Conservation (phyloP, 2,888 invertebrate genomes). For the Amblyjoppa fuscipennis region DNA sequence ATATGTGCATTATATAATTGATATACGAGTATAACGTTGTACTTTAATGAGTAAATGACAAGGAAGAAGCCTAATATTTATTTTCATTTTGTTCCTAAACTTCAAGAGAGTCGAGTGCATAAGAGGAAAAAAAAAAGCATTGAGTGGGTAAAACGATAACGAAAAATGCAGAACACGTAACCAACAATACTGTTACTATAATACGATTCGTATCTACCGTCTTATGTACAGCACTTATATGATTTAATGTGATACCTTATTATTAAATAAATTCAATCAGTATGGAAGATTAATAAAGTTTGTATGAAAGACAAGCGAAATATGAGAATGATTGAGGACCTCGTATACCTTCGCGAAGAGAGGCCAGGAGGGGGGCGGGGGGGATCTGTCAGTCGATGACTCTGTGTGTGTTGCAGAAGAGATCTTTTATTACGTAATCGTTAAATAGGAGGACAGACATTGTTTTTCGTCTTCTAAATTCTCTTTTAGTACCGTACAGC, state of each 20-base stretch:
- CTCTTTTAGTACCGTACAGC: constrained; percentile 80
- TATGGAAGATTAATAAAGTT: constrained; percentile 71
- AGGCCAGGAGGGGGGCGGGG: neutral
- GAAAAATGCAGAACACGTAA: constrained; percentile 72
- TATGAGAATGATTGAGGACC: constrained; percentile 11
- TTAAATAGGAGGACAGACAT: constrained; percentile 7
- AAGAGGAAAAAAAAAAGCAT: constrained; percentile 62
- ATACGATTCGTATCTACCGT: constrained; percentile 72
- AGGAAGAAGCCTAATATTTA: constrained; percentile 79
- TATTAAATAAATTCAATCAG: constrained; percentile 79
- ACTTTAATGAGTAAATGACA: constrained; percentile 72
- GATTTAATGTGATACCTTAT: constrained; percentile 84
- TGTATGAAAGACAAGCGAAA: constrained; percentile 36
- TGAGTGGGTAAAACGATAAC: constrained; percentile 25
- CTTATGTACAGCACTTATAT: constrained; percentile 84
- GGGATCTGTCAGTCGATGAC: neutral
- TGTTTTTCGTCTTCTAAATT: constrained; percentile 72
- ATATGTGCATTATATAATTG: constrained; percentile 82
- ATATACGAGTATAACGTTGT: constrained; percentile 76
- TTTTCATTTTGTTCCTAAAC: constrained; percentile 84
- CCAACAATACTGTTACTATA: constrained; percentile 73
- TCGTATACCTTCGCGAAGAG: neutral
- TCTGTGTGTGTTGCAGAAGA: constrained; percentile 23
- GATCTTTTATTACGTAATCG: constrained; percentile 53
- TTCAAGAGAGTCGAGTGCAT: constrained; percentile 71